Conservation (phyloP, 2,797 vertebrate genomes). For the Sardinella longiceps region DNA sequence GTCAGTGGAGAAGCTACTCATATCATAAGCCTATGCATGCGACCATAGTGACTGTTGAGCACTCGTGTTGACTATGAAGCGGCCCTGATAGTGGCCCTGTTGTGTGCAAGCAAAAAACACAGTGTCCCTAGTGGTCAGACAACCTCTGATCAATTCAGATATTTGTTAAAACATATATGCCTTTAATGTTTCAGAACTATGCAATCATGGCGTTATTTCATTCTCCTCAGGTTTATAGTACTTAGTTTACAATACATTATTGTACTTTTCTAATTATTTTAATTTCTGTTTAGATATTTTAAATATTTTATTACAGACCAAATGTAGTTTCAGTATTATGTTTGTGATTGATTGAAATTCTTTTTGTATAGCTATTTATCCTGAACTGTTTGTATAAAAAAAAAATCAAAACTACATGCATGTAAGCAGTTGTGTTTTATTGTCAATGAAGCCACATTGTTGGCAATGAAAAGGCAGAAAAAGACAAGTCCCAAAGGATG, state of each 20-base stretch:
- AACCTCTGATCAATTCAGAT: neutral
- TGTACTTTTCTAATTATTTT: neutral
- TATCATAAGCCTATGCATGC: too few relatives aligned
- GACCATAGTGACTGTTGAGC: too few relatives aligned
- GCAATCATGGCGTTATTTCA: neutral
- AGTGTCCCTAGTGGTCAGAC: neutral
- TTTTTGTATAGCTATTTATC: slow-evolving; percentile 9
- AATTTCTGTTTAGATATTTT: neutral
- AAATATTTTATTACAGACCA: neutral
- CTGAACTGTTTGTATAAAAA: slow-evolving; percentile 12
- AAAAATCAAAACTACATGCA: neutral
- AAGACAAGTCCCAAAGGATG: neutral
- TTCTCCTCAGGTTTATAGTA: neutral
- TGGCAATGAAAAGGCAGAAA: neutral
- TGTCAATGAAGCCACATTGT: neutral
- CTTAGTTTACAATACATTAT: neutral
- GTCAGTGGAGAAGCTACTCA: too few relatives aligned
- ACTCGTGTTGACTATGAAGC: too few relatives aligned
- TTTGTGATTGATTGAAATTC: neutral
- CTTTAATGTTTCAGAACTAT: neutral
- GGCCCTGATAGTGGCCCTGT: too few relatives aligned
- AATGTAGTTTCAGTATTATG: neutral
- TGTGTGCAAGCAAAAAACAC: neutral
- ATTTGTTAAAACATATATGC: neutral
- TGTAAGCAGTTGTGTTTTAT: slow-evolving; percentile 16